phyloP scores from a whole-genome alignment of 2,113 vertebrate species.

The Chlorocebus sabaeus region DNA sequence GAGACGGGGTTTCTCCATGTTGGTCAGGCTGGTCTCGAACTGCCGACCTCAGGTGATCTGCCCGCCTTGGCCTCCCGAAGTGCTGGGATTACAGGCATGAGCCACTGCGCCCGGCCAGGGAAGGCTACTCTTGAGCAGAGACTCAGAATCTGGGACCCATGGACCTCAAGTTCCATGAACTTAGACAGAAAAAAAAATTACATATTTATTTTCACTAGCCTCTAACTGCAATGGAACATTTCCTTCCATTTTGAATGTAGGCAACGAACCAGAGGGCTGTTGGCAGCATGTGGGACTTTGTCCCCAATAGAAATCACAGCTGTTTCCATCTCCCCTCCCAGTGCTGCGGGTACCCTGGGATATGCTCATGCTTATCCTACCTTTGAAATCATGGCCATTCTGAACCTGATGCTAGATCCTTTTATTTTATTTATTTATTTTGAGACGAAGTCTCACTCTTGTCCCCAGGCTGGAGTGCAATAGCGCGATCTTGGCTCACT shows the following conservation, averaged over 20 bases:
- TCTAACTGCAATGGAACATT: neutral
- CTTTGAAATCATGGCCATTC: neutral
- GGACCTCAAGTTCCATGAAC: neutral
- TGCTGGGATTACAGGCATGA: no score
- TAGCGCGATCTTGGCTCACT: no score
- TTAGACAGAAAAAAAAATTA: neutral
- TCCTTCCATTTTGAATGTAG: neutral
- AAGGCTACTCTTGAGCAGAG: neutral
- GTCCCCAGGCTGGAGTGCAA: no score
- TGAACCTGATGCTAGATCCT: neutral
- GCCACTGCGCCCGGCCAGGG: no score
- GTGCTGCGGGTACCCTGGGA: neutral
- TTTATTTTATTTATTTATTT: no score
- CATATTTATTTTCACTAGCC: neutral
- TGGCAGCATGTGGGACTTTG: neutral
- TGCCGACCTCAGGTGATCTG: no score
- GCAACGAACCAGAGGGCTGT: neutral
- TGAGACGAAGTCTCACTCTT: no score
- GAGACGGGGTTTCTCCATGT: no score
- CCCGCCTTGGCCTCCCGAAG: no score
- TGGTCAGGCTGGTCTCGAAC: no score
- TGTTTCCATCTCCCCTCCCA: neutral
- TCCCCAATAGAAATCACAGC: neutral
- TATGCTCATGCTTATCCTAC: neutral
- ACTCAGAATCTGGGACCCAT: neutral